Conservation (phyloP, 2,113 vertebrate genomes). For the Sander vitreus region DNA sequence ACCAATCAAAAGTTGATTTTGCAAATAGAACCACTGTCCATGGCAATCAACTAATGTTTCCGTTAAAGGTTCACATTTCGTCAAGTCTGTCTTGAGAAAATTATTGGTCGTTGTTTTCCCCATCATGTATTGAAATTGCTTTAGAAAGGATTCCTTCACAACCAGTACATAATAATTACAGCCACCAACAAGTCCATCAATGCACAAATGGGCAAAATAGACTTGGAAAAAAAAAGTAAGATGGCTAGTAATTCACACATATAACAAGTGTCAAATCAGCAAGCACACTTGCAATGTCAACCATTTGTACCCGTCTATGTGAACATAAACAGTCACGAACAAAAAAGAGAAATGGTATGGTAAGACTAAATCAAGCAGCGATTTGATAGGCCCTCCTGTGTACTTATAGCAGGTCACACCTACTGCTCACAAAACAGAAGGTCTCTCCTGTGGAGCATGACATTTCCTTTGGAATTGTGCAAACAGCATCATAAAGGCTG, state of each 20-base stretch:
- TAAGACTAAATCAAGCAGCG: conserved; percentile 1
- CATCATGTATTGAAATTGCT: too few relatives aligned
- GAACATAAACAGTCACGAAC: not conserved
- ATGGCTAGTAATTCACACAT: not conserved
- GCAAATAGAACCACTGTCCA: too few relatives aligned
- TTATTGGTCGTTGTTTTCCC: too few relatives aligned
- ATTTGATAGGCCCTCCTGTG: not conserved
- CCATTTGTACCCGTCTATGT: not conserved
- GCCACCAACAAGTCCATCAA: too few relatives aligned
- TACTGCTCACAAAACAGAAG: conserved; percentile 2
- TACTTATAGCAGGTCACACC: not conserved
- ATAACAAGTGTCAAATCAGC: not conserved
- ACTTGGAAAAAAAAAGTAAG: too few relatives aligned
- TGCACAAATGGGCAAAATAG: too few relatives aligned
- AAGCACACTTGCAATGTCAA: not conserved
- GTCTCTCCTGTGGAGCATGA: conserved; percentile 21
- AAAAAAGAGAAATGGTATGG: not conserved
- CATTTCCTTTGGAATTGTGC: conserved; percentile 7
- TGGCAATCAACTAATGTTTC: too few relatives aligned
- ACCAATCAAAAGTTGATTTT: too few relatives aligned
- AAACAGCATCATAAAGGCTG: conserved; percentile 14
- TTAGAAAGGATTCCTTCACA: too few relatives aligned
- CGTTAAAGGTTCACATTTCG: too few relatives aligned
- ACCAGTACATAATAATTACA: too few relatives aligned
- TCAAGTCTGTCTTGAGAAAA: too few relatives aligned